Evolutionary conservation across 1,140 invertebrate genomes (phyloP).

Genomic region (Trinorchestia longiramus): DNA sequence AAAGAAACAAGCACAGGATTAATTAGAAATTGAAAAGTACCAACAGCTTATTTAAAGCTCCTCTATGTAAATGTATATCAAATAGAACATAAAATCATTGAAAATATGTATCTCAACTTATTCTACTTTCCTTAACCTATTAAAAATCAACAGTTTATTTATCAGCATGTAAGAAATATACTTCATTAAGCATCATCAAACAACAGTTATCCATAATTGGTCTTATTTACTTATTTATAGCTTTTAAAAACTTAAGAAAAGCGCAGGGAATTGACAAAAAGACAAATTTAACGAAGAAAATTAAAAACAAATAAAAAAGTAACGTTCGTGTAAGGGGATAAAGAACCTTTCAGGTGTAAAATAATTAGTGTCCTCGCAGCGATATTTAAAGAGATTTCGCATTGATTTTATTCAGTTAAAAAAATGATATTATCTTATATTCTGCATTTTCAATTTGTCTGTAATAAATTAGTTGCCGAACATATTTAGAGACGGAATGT

Average conservation of each 20-base stretch:
- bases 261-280: conserved; percentile 35
- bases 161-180: conserved; percentile 33
- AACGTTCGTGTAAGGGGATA: conserved; percentile 5
- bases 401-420: background rate
- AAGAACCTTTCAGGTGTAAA: background rate
- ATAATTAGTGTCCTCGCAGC: background rate
- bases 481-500: conserved; percentile 11
- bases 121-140: conserved; percentile 44
- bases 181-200: conserved; percentile 19
- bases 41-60: conserved; percentile 11
- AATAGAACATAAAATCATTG: background rate
- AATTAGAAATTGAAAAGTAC: background rate
- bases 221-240: conserved; percentile 42
- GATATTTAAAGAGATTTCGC: background rate
- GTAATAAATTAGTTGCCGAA: background rate
- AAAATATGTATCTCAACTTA: conserved; percentile 47
- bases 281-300: background rate
- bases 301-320: background rate
- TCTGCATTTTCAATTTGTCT: background rate
- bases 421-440: background rate
- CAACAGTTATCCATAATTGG: conserved; percentile 34
- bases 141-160: conserved; percentile 39
- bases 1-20: background rate
- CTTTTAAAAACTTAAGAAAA: conserved; percentile 37
- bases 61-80: conserved; percentile 16